A percentile compares a stretch with the other conserved stretches of the same genome.
phyloP scores from a whole-genome alignment of 1,140 invertebrate species.

The Drosophila tropicalis region DNA sequence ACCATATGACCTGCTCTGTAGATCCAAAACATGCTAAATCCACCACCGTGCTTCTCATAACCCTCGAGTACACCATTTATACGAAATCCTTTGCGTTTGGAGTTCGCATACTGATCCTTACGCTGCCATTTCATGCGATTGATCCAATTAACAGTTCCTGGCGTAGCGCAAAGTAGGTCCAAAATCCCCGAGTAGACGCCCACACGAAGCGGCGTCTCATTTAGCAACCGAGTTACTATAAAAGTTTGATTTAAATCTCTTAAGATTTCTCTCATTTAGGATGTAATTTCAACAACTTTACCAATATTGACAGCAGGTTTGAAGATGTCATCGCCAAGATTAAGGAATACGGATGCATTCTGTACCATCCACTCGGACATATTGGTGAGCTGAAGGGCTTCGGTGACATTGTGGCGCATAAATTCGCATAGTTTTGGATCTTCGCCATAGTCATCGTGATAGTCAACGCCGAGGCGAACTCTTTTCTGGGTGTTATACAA shows the following conservation, averaged over 20 bases:
- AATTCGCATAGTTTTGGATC: slow-evolving; percentile 84
- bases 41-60: slow-evolving; percentile 87
- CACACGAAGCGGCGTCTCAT: slow-evolving; percentile 85
- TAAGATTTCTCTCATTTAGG: too few relatives aligned
- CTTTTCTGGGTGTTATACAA: slow-evolving; percentile 61
- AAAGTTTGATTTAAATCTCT: not conserved
- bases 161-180: slow-evolving; percentile 89
- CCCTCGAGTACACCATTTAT: slow-evolving; percentile 86
- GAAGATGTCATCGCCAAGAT: slow-evolving; percentile 90
- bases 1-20: slow-evolving; percentile 86
- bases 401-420: slow-evolving; percentile 89
- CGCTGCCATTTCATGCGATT: slow-evolving; percentile 87
- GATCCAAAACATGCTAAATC: slow-evolving; percentile 90
- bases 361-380: slow-evolving; percentile 87
- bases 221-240: slow-evolving; percentile 87
- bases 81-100: slow-evolving; percentile 84
- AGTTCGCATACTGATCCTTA: slow-evolving; percentile 84
- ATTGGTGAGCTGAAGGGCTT: slow-evolving; percentile 86
- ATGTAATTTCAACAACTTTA: slow-evolving; percentile 65
- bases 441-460: slow-evolving; percentile 69
- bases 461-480: slow-evolving; percentile 49
- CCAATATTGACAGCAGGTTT: slow-evolving; percentile 90
- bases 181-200: slow-evolving; percentile 83
- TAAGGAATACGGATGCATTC: slow-evolving; percentile 86
- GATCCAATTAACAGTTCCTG: slow-evolving; percentile 89